These are phyloP conservation scores for Poliocrania exsul DNA, from an alignment of 2,797 vertebrate genomes.

Conservation along the genomic window DNA sequence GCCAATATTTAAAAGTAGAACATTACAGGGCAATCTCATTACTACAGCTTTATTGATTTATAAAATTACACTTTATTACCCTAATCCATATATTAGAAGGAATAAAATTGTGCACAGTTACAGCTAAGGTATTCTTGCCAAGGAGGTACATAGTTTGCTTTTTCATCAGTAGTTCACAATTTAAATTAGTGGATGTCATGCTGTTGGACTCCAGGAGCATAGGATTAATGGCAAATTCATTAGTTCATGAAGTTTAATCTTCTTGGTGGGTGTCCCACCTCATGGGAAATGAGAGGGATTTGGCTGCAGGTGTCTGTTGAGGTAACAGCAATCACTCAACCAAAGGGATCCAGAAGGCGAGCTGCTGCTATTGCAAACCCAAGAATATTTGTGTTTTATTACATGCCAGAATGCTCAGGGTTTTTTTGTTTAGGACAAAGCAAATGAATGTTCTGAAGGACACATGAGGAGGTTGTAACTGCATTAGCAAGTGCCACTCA, in stretches of 20 bases:
- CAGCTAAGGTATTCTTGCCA: background rate
- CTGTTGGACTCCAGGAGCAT: slow-evolving; percentile 18
- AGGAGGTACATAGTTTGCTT: background rate
- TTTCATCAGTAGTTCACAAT: background rate
- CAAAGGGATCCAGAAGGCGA: background rate
- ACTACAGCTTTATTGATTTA: slow-evolving; percentile 52
- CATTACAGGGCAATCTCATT: slow-evolving; percentile 26
- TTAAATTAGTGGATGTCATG: slow-evolving; percentile 49
- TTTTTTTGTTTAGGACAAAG: background rate
- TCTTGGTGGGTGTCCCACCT: slow-evolving; percentile 49
- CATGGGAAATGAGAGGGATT: slow-evolving; percentile 24
- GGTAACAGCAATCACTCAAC: background rate
- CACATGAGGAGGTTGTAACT: background rate
- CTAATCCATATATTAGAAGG: slow-evolving; percentile 42
- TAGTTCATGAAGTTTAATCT: slow-evolving; percentile 64
- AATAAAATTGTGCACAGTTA: background rate
- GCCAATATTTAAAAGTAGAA: slow-evolving; percentile 50
- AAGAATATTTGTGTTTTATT: background rate
- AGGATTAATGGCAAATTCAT: slow-evolving; percentile 54
- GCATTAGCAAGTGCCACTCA: background rate
- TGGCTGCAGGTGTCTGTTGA: slow-evolving; percentile 42
- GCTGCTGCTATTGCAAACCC: background rate
- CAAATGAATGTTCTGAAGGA: background rate
- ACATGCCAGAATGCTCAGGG: background rate
- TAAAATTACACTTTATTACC: slow-evolving; percentile 50